Percentiles rank a stretch among this genome's conserved stretches.
Conservation (phyloP, 2,888 invertebrate species). For the Augochlorella aurata region DNA sequence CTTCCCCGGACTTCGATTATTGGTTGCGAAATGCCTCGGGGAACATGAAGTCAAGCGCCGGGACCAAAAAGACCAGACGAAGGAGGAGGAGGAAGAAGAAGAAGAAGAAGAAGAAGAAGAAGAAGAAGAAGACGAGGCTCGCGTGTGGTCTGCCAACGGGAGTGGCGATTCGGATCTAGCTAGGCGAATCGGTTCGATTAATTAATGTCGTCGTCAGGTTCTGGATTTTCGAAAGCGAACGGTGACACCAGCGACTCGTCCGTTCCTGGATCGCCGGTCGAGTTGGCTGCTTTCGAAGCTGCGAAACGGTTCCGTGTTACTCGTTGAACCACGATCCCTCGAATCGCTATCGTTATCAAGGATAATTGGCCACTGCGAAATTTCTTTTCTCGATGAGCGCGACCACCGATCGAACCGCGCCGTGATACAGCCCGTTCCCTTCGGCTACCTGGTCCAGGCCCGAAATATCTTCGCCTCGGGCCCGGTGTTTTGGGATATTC, state of each 20-base stretch:
- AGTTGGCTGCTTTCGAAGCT: not conserved
- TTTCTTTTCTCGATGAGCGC: slow-evolving; percentile 35
- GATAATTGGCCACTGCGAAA: slow-evolving; percentile 29
- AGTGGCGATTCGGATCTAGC: slow-evolving; percentile 52
- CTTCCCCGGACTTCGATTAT: slow-evolving; percentile 52
- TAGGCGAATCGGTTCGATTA: slow-evolving; percentile 21
- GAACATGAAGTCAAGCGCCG: slow-evolving; percentile 38
- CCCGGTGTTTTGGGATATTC: slow-evolving; percentile 47
- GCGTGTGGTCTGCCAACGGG: slow-evolving; percentile 61
- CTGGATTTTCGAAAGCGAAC: not conserved
- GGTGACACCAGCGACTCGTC: not conserved
- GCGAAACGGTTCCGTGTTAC: not conserved
- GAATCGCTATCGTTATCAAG: slow-evolving; percentile 35
- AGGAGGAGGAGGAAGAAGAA: not conserved
- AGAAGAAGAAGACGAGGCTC: slow-evolving; percentile 45
- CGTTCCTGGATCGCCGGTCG: not conserved
- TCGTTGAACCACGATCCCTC: slow-evolving; percentile 1
- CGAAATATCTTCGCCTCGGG: slow-evolving; percentile 45
- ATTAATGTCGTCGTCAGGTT: not conserved
- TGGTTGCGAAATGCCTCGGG: slow-evolving; percentile 48
- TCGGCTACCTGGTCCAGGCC: slow-evolving; percentile 45
- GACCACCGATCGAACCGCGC: slow-evolving; percentile 29
- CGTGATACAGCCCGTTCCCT: slow-evolving; percentile 27
- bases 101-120: slow-evolving; percentile 19
- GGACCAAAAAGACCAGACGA: slow-evolving; percentile 35